Evolutionary conservation across 2,113 vertebrate species (phyloP), one percentile per base, ranked within the genome.

Genomic region (Onychorhynchus coronatus): DNA sequence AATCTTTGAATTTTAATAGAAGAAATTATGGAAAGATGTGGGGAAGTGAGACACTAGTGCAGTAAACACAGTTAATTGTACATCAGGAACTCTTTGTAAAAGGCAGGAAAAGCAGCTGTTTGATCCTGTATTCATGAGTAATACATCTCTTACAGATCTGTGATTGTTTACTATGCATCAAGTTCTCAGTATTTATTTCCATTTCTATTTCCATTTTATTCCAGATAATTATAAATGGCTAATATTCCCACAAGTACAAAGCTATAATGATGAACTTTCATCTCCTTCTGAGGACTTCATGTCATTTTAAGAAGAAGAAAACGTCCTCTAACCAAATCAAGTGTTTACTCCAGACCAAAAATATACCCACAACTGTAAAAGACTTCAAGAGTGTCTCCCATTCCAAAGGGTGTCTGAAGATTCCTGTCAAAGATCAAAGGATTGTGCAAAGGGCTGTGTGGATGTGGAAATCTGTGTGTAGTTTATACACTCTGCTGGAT

Each of bases 341-440:
- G 24, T 67, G 5, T 70, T 95, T 66, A 82, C 28, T 82, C 37
- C 42, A 85, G 74, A 83, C 47, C 27, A 85, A 88, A 83, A 84
- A 59, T 73, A 59, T 9, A 83, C 47, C 35, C 71, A 53, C 14
- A 76, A 22, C 30, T 77, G 33, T 42, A 83, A 81, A 46, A 93
- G 53, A 62, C 53, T 66, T 21, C 8, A 33, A 83, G 55, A 85
- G 27, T 56, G 58, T 94, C 59, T 95, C 53, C 50, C 59, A 78
- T 68, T 88, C 85, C 55, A 94, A 88, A 93, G 47, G 62, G 63
- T 67, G 79, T 44, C 79, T 94, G 82, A 88, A 92, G 85, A 77
- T 83, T 92, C 65, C 65, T 90, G 85, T 83, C 71, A 86, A 85
- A 80, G 67, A 96, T 93, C 63, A 97, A 95, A 95, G 83, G 56